These are phyloP conservation scores for Drosophila ananassae DNA, from an alignment of 1,140 invertebrate genomes.

Conservation along the genomic window DNA sequence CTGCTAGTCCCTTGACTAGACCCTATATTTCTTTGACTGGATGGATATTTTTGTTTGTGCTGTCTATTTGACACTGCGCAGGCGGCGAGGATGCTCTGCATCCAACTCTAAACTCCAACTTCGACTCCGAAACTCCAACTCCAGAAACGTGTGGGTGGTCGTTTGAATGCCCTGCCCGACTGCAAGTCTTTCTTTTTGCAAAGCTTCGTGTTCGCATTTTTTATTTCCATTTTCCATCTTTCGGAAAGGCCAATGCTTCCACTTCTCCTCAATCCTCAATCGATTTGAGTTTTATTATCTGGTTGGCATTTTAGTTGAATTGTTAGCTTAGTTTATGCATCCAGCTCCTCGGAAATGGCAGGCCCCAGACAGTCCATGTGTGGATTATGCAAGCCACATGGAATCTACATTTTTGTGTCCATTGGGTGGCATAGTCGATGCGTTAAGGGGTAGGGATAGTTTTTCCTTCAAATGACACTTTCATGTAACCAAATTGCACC, in stretches of 20 bases:
- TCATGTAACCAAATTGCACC: conserved; percentile 18
- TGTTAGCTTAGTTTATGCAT: conserved; percentile 72
- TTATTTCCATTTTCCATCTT: conserved; percentile 68
- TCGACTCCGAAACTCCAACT: conserved; percentile 10
- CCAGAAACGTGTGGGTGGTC: conserved; percentile 55
- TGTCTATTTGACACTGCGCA: conserved; percentile 80
- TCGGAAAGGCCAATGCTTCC: conserved; percentile 31
- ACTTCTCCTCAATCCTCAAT: conserved; percentile 55
- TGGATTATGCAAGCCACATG: conserved; percentile 59
- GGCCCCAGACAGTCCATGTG: conserved; percentile 20
- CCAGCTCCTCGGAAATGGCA: conserved; percentile 19
- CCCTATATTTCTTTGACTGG: not conserved
- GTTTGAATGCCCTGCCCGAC: conserved; percentile 46
- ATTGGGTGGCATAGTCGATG: conserved; percentile 9
- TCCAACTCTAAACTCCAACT: conserved; percentile 33
- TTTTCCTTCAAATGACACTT: not conserved
- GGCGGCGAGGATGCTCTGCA: conserved; percentile 76
- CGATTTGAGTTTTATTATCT: conserved; percentile 79
- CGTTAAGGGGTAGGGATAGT: not conserved
- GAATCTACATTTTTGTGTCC: conserved; percentile 64
- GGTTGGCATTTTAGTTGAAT: conserved; percentile 81
- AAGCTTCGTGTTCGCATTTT: conserved; percentile 66
- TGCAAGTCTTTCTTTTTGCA: conserved; percentile 45
- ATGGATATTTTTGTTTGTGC: conserved; percentile 39
- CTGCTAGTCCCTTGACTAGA: no score